Evolutionary conservation across 2,888 invertebrate species (phyloP).

Genomic region (Oscheius sp.): DNA sequence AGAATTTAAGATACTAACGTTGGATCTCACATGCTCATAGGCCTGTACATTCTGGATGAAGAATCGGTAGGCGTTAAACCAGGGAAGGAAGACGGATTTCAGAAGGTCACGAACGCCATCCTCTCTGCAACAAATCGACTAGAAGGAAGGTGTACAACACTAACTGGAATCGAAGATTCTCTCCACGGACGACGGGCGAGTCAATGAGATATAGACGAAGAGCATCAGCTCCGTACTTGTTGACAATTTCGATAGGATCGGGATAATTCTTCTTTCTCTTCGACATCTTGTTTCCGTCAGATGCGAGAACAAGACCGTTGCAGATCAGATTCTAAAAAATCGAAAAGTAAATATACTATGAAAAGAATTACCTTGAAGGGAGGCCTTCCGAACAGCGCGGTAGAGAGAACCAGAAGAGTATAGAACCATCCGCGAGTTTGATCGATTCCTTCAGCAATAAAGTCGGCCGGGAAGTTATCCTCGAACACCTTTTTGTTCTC

Average conservation of each 20-base stretch:
- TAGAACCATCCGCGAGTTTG: constrained; percentile 81
- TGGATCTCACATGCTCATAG: constrained; percentile 78
- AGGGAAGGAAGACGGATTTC: constrained; percentile 96
- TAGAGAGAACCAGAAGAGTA: constrained; percentile 94
- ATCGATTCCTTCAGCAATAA: constrained; percentile 90
- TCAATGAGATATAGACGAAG: constrained; percentile 93
- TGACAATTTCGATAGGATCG: constrained; percentile 87
- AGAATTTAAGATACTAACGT: not conserved
- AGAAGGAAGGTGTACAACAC: not conserved
- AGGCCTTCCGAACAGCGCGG: constrained; percentile 92
- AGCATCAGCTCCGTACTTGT: constrained; percentile 96
- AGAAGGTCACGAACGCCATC: constrained; percentile 95
- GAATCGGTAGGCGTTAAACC: constrained; percentile 85
- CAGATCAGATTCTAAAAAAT: constrained; percentile 85
- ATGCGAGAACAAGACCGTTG: constrained; percentile 89
- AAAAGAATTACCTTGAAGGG: constrained; percentile 83
- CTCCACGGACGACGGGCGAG: constrained; percentile 96
- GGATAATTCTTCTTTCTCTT: constrained; percentile 99
- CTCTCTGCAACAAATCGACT: constrained; percentile 80
- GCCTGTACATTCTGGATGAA: constrained; percentile 91
- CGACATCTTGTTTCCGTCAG: constrained; percentile 99
- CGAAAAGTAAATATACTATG: not conserved
- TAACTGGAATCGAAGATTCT: constrained; percentile 86
- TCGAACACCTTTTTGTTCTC: constrained; percentile 82
- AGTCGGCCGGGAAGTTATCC: constrained; percentile 94